Evolutionary conservation across 2,888 invertebrate species (phyloP), one percentile per base, ranked within the genome.

Genomic region (Caenorhabditis plicata): DNA sequence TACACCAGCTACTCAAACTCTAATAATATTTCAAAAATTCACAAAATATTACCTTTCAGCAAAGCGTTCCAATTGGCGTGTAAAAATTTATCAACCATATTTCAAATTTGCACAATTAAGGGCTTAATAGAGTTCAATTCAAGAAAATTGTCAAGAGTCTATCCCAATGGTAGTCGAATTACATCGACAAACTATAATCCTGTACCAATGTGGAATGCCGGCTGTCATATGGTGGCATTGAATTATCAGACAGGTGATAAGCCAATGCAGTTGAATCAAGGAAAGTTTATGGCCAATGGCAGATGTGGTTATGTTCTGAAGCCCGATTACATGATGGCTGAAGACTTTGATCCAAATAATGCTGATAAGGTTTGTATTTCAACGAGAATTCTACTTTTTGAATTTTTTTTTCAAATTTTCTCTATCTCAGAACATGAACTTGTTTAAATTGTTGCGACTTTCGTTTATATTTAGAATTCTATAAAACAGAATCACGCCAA

Each of bases 111-210:
- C n/a, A n/a, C n/a, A n/a, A n/a, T n/a, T n/a, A n/a, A n/a, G 55
- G 69, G 72, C 0, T 61, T 75, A 17, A 48, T 67, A 3, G 54
- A 48, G 8, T 77, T 80, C 71, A 82, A 83, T 51, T 65, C 66
- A 11, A 64, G 87, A 27, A 93, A 95, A 83, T 87, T 96, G 51
- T 93, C 92, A 78, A 87, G 96, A 29, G 91, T 96, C 1, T 98
- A 96, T 82, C 98, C 98, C 0, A 83, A 83, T 68, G 85, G 94
- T 0, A 91, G 91, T 80, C 86, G 96, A 43, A 88, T 96, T 48
- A 95, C 96, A 80, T 96, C 96, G 0, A 93, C 94, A 0, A 98
- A 98, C 84, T 98, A 93, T 82, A 90, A 90, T 84, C 96, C 98
- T 0, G 86, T 91, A 5, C 88, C 90, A 1, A 89, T 94, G 84